Base-by-base conservation (phyloP, 2,888 invertebrate genomes). In the Agelastica alni region DNA sequence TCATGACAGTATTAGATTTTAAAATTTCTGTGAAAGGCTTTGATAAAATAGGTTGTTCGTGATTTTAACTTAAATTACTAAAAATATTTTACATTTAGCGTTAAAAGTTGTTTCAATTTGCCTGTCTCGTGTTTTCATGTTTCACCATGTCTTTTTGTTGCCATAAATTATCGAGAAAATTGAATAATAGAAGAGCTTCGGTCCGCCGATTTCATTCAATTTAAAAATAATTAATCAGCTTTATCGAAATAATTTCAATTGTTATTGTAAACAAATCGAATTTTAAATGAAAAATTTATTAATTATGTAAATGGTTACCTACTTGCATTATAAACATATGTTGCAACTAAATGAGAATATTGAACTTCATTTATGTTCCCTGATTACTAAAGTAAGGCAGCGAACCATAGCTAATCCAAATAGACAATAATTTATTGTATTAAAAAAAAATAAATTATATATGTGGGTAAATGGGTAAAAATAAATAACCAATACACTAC, bases 211-310 rank as follows among this genome's bases (percentile, higher is more conserved):
- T 45, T 45, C 32, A 31, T 45, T 34, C 20, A 32, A 45, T 45
- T 20, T 32, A 45, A 45, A 45, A 45, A 45, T 45, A 45, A 45
- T 45, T 45, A 45, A 32, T 45, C 45, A 32, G 17, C 18, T 5
- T 32, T 20, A 32, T 20, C 20, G 32, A 22, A 31, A 43, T 43
- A 30, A 34, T 45, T 45, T 14, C 32, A 31, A 12, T 45, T 34
- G 20, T 34, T 34, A 7, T 7, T 18, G 18, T 20, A 30, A 10
- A 32, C 12, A 7, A 20, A 32, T 26, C n/a, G 45, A 45, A 45
- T 45, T 32, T 32, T 32, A 20, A 45, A 45, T 34, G 4, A 2
- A 9, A 31, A n/a, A 42, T 42, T 14, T 2, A 9, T 9, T 16
- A 13, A 14, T 34, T 7, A 17, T 37, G 37, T n/a, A 37, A 12